These are phyloP conservation scores for Podiceps cristatus DNA, from an alignment of 2,113 vertebrate species.

Conservation along the genomic window DNA sequence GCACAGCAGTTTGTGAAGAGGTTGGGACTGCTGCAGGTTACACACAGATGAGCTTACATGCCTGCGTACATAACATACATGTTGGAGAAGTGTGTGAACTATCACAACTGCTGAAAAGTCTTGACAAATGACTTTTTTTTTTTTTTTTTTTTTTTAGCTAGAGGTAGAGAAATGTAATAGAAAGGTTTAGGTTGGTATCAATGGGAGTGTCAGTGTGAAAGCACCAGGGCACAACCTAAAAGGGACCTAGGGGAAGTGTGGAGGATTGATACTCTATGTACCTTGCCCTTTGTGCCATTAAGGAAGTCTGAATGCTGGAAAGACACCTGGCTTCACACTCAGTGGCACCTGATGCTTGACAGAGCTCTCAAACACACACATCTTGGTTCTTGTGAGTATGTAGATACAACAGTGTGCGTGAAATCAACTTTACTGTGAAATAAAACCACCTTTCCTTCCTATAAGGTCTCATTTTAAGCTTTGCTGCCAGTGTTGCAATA, in stretches of 20 bases:
- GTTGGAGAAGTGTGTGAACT: background rate
- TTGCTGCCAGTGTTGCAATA: background rate
- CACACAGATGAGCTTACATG: too few relatives aligned
- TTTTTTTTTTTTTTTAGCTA: too few relatives aligned
- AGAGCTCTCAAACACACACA: background rate
- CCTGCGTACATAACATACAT: too few relatives aligned
- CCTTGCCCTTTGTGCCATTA: background rate
- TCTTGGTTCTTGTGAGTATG: background rate
- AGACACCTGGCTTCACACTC: background rate
- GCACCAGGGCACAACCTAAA: background rate
- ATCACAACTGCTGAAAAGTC: background rate
- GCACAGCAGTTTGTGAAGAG: too few relatives aligned
- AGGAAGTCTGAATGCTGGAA: background rate
- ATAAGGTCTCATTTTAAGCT: background rate
- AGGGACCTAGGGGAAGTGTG: background rate
- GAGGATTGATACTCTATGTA: accelerated
- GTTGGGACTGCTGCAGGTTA: background rate
- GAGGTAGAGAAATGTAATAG: background rate
- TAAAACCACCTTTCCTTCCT: background rate
- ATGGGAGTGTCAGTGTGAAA: background rate
- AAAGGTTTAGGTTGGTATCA: background rate
- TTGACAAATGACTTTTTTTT: background rate
- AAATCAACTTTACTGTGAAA: background rate
- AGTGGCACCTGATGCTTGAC: background rate
- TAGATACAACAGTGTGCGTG: background rate